Percentiles rank a stretch among this genome's conserved stretches.
Evolutionary conservation across 2,888 invertebrate genomes (phyloP).

Genomic region (Scelioninae gen. 1): DNA sequence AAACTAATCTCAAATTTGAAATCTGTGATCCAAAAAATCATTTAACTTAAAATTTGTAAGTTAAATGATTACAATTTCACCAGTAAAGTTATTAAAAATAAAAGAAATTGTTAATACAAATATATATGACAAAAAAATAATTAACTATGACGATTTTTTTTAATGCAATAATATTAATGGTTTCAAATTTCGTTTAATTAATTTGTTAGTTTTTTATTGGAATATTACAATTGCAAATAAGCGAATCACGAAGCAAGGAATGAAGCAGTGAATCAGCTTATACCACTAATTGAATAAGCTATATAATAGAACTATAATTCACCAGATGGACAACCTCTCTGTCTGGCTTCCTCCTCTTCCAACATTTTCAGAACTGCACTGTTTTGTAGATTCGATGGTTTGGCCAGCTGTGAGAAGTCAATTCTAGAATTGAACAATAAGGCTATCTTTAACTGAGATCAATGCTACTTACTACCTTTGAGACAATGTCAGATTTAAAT

Average conservation of each 20-base stretch:
- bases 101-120: no score
- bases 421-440: conserved; percentile 86
- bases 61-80: no score
- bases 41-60: no score
- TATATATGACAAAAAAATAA: no score
- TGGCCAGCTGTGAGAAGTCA: conserved; percentile 90
- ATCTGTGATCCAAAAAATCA: no score
- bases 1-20: no score
- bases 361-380: conserved; percentile 93
- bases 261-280: conserved; percentile 18
- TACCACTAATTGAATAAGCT: conserved; percentile 42
- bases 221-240: no score
- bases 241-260: conserved; percentile 17
- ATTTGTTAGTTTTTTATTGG: no score
- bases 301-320: conserved; percentile 79
- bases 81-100: no score
- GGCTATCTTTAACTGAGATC: conserved; percentile 50
- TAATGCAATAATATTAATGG: no score
- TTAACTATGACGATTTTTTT: no score
- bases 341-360: conserved; percentile 91
- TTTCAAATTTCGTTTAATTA: no score
- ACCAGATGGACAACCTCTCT: conserved; percentile 88
- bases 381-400: conserved; percentile 92
- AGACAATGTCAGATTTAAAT: conserved; percentile 31
- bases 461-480: conserved; percentile 32